A percentile compares a stretch with the other conserved stretches of the same genome.
Conservation (phyloP, 1,140 invertebrate species). For the Leguminivora glycinivorella region DNA sequence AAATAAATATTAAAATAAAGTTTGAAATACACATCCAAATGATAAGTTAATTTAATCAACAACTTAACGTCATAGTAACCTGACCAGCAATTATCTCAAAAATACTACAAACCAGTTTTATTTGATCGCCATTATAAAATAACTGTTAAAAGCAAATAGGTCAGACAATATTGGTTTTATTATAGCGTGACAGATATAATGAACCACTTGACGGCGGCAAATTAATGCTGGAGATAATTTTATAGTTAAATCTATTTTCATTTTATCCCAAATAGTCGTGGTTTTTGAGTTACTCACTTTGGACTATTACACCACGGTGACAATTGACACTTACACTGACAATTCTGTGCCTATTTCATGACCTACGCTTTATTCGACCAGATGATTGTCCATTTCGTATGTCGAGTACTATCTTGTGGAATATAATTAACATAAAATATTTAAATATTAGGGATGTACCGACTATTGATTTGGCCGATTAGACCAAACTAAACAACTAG, state of each 20-base stretch:
- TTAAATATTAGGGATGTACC: too few species aligned
- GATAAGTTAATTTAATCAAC: neutral
- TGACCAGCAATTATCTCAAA: constrained; percentile 2
- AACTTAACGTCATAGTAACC: constrained; percentile 3
- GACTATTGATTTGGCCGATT: too few species aligned
- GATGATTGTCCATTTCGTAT: too few species aligned
- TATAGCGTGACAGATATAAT: neutral
- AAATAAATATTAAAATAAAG: neutral
- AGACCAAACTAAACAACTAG: too few species aligned
- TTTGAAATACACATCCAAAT: neutral
- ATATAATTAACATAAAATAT: too few species aligned
- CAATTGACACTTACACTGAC: too few species aligned
- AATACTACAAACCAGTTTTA: neutral
- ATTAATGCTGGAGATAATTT: too few species aligned
- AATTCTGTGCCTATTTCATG: too few species aligned
- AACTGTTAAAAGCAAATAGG: neutral
- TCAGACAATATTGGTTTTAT: neutral
- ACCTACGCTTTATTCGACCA: too few species aligned
- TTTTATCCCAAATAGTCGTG: neutral
- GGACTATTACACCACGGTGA: too few species aligned
- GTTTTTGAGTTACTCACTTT: too few species aligned
- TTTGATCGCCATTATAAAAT: neutral
- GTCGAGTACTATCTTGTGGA: too few species aligned
- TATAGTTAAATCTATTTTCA: neutral
- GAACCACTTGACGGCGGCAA: neutral